Evolutionary conservation across 2,113 vertebrate species (phyloP).

Genomic region (Apeltes quadracus): DNA sequence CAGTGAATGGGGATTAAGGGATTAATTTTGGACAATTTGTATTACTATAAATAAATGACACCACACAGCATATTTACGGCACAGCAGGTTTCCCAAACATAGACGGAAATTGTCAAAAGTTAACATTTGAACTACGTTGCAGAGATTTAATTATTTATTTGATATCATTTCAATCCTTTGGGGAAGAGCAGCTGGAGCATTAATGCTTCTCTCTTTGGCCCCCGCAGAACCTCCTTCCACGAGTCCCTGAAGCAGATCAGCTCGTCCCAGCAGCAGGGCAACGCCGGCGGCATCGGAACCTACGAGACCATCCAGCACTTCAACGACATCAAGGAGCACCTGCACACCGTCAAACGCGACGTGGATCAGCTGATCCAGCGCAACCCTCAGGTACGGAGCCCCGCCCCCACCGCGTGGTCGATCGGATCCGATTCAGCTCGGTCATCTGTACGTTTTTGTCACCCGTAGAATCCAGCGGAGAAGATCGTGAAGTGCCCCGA

Average conservation of each 20-base stretch:
- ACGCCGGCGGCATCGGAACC: conserved; percentile 72
- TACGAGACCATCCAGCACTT: conserved; percentile 95
- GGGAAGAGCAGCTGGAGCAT: background rate
- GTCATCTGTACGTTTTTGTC: background rate
- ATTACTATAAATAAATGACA: conserved; percentile 51
- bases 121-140: background rate
- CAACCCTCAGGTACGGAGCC: conserved; percentile 62
- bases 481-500: conserved; percentile 88
- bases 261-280: conserved; percentile 81
- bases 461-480: conserved; percentile 84
- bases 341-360: conserved; percentile 90
- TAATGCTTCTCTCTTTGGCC: conserved; percentile 18
- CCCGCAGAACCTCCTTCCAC: conserved; percentile 84
- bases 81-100: conserved; percentile 26
- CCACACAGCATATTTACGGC: conserved; percentile 34
- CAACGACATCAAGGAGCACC: conserved; percentile 95
- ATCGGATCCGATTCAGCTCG: background rate
- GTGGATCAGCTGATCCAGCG: conserved; percentile 88
- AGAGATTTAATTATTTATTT: conserved; percentile 24
- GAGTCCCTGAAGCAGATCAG: conserved; percentile 84
- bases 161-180: conserved; percentile 13
- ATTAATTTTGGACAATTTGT: conserved; percentile 65
- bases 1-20: conserved; percentile 70
- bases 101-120: background rate
- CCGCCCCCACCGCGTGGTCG: background rate